Evolutionary conservation across 2,888 invertebrate genomes (phyloP).

Genomic region (Corythucha ciliata): DNA sequence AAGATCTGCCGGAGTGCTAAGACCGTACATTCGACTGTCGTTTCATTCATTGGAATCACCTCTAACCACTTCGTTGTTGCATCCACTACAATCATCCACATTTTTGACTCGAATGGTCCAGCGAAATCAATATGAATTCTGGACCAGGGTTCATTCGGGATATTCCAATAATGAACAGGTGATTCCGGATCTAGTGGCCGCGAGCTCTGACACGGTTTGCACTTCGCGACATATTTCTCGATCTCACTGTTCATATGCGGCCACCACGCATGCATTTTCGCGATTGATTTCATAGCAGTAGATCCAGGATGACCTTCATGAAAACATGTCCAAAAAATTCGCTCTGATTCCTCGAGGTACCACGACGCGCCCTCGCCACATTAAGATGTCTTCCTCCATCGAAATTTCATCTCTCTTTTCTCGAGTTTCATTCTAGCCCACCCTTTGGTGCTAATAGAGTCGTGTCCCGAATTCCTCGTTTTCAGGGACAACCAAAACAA

Average conservation of each 20-base stretch:
- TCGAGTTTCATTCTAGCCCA: too few relatives aligned
- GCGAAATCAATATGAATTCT: conserved; percentile 34
- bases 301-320: conserved; percentile 9
- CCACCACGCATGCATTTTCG: background rate
- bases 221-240: background rate
- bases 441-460: too few relatives aligned
- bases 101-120: conserved; percentile 28
- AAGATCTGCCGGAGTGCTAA: background rate
- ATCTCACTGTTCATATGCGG: conserved; percentile 2
- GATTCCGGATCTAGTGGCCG: conserved; percentile 26
- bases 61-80: conserved; percentile 31
- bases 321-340: conserved; percentile 9
- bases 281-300: background rate
- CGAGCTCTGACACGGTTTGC: conserved; percentile 23
- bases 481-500: too few relatives aligned
- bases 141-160: conserved; percentile 30
- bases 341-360: conserved; percentile 3
- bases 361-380: conserved; percentile 18
- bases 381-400: conserved; percentile 2
- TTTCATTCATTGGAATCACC: conserved; percentile 20
- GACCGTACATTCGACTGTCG: background rate
- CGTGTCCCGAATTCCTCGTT: too few relatives aligned
- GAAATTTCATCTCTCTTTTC: conserved; percentile 4
- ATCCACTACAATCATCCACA: conserved; percentile 35
- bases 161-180: conserved; percentile 31